phyloP scores from a whole-genome alignment of 2,113 vertebrate genomes.

The Cyanoramphus novaezelandiae region DNA sequence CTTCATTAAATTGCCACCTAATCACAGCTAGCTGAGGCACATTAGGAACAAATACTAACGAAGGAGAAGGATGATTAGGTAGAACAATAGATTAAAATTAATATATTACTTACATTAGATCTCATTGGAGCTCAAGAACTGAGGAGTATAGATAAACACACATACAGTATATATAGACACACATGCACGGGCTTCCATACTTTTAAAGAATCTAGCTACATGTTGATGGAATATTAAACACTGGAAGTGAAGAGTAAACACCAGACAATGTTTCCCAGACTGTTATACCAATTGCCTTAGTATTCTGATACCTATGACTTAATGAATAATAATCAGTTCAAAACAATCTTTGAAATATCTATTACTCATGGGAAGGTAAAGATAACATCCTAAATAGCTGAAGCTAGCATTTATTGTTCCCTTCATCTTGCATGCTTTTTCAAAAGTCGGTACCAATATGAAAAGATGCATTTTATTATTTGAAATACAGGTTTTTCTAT shows the following conservation, averaged over 20 bases:
- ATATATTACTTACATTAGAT: neutral
- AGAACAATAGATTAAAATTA: neutral
- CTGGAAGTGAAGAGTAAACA: neutral
- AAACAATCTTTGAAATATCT: neutral
- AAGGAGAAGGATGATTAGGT: neutral
- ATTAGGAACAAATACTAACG: neutral
- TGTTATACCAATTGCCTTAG: neutral
- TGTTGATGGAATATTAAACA: neutral
- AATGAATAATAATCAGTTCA: neutral
- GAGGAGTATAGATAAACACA: accelerated
- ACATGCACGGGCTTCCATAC: neutral
- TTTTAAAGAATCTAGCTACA: neutral
- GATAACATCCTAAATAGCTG: neutral
- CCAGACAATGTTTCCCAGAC: neutral
- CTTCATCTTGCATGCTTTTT: neutral
- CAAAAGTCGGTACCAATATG: neutral
- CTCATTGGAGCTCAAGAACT: neutral
- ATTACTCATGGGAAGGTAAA: neutral
- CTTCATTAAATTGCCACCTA: neutral
- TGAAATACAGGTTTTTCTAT: neutral
- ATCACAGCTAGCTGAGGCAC: neutral
- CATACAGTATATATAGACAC: too few relatives aligned
- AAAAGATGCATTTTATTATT: neutral
- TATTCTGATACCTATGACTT: neutral
- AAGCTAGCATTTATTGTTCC: neutral